Base-by-base conservation (phyloP, 2,888 invertebrate species). In the Caenorhabditis sp. region DNA sequence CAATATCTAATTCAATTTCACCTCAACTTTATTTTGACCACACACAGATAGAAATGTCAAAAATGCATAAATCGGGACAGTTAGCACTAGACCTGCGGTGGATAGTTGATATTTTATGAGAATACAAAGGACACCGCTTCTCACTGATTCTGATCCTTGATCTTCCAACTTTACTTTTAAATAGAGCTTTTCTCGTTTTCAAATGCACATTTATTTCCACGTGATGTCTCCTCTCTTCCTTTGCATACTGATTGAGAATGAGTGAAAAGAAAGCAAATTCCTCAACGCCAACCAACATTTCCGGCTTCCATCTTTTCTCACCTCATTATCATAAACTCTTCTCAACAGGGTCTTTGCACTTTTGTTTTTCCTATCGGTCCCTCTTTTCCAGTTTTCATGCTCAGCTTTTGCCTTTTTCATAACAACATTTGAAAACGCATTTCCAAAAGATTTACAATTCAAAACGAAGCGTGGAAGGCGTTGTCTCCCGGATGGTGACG, bases 201-300 rank as follows among this genome's bases (percentile, higher is more conserved):
- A 60, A 60, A 24, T 60, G 40, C 55, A 58, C 50, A 40, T 40
- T 40, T 40, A 40, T 44, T 51, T 67, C 60, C 67, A 61, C 67
- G 61, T 67, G 76, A 76, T 76, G 67, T 11, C 40, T 11, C 13
- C 13, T 13, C 32, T 40, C 58, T 53, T 67, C 28, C 55, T 67
- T 67, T 68, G 67, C 76, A 76, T 76, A 76, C 76, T 76, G 76
- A 76, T 67, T 76, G 53, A 40, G 37, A 40, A 67, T 11, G 28
- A 44, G 24, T 22, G 35, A 44, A 55, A 44, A 26, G 18, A 50
- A 47, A 51, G 55, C 55, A 32, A 56, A 35, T 9, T 15, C 37
- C 24, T 32, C 20, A 65, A 58, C 50, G 60, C 32, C 51, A 44
- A 53, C 67, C 51, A 44, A 61, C 67, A 53, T 67, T 61, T 67